Conservation (phyloP, 2,113 vertebrate species). For the Megaceryle torquata region DNA sequence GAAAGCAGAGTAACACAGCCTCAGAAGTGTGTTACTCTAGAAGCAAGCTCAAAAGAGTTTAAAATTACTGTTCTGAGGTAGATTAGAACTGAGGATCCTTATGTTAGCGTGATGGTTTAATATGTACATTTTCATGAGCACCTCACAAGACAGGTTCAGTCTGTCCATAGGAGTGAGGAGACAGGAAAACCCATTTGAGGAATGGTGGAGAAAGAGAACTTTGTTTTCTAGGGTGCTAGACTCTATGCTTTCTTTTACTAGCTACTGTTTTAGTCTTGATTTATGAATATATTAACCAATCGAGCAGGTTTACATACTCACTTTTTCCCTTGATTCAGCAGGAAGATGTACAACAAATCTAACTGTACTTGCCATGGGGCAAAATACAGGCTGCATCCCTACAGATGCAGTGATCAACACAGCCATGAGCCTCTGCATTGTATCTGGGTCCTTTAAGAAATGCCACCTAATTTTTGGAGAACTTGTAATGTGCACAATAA, state of each 20-base stretch:
- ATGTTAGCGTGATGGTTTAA: background rate
- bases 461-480: background rate
- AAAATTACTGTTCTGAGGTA: constrained; percentile 4
- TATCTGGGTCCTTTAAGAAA: background rate
- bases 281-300: background rate
- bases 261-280: background rate
- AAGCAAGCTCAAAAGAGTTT: background rate
- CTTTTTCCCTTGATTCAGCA: constrained; percentile 11
- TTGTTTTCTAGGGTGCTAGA: background rate
- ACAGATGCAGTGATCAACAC: background rate
- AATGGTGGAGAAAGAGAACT: background rate
- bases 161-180: background rate
- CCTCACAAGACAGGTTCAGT: background rate
- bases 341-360: background rate
- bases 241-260: background rate
- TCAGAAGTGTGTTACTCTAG: background rate
- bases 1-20: background rate
- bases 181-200: background rate
- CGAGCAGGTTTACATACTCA: background rate
- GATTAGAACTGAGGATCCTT: background rate
- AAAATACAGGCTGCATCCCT: background rate
- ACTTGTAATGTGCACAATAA: background rate
- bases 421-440: background rate
- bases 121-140: background rate
- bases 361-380: background rate